phyloP scores from a whole-genome alignment of 2,797 vertebrate species.

The Periparus ater region DNA sequence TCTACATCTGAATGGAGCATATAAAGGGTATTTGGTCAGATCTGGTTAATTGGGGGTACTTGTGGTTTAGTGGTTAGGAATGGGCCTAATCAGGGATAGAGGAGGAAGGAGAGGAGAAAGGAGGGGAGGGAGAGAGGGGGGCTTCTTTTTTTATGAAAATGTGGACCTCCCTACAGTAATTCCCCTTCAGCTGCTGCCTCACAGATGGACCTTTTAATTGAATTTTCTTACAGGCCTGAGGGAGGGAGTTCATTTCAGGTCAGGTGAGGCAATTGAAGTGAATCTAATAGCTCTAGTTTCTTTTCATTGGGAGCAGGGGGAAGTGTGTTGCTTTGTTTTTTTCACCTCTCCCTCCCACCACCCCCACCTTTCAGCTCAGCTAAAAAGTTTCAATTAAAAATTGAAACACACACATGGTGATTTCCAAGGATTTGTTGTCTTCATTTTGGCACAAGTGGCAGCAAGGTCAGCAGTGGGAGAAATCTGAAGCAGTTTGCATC shows the following conservation, averaged over 20 bases:
- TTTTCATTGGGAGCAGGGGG: conserved; percentile 60
- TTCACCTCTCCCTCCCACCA: background rate
- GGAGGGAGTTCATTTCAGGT: conserved; percentile 78
- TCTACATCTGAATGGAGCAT: conserved; percentile 62
- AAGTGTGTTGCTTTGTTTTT: conserved; percentile 69
- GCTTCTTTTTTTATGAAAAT: conserved; percentile 76
- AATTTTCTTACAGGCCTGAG: conserved; percentile 79
- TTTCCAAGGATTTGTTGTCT: conserved; percentile 67
- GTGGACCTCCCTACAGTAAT: conserved; percentile 72
- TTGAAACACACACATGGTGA: conserved; percentile 64
- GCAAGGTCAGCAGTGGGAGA: conserved; percentile 59
- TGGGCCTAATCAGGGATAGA: conserved; percentile 55
- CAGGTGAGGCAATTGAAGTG: conserved; percentile 79
- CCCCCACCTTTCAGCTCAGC: conserved; percentile 6
- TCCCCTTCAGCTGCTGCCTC: conserved; percentile 78
- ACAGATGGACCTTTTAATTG: conserved; percentile 83
- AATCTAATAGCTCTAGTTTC: conserved; percentile 71
- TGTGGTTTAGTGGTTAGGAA: conserved; percentile 60
- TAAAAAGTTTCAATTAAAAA: conserved; percentile 72
- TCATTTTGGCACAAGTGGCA: conserved; percentile 44
- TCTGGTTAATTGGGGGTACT: conserved; percentile 71
- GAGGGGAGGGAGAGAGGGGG: background rate
- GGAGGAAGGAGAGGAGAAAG: background rate
- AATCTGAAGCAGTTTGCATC: conserved; percentile 48
- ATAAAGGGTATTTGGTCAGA: conserved; percentile 66